Percentiles rank a stretch among this genome's conserved stretches.
phyloP scores from a whole-genome alignment of 2,888 invertebrate species.

The Danaus chrysippus region DNA sequence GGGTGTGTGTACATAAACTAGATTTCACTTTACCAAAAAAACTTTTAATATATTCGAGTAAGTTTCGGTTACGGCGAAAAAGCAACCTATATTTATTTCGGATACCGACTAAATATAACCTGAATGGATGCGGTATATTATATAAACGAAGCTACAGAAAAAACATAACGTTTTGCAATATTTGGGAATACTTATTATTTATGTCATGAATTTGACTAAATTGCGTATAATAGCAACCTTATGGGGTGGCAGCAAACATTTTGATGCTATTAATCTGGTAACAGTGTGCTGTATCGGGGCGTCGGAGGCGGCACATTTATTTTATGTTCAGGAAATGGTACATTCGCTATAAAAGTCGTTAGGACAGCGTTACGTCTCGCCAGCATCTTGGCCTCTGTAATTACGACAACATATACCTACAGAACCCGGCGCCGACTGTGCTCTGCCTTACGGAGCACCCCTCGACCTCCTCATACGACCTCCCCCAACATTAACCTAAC shows the following conservation, averaged over 20 bases:
- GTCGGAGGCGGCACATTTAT: slow-evolving; percentile 76
- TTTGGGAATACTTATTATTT: slow-evolving; percentile 48
- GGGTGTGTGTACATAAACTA: no score
- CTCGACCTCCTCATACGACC: slow-evolving; percentile 38
- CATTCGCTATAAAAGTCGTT: slow-evolving; percentile 79
- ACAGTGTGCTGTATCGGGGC: slow-evolving; percentile 65
- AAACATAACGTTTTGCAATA: slow-evolving; percentile 6
- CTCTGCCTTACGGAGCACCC: slow-evolving; percentile 37
- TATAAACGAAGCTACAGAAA: no score
- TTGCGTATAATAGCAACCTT: slow-evolving; percentile 56
- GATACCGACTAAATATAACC: no score
- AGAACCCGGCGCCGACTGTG: slow-evolving; percentile 55
- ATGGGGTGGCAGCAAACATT: slow-evolving; percentile 69
- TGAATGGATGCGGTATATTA: no score
- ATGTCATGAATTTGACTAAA: slow-evolving; percentile 55
- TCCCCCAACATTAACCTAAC: slow-evolving; percentile 59
- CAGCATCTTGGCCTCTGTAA: slow-evolving; percentile 76
- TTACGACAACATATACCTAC: slow-evolving; percentile 62
- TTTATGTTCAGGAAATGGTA: slow-evolving; percentile 78
- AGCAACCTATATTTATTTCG: no score
- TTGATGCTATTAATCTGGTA: slow-evolving; percentile 73
- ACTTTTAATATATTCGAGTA: no score
- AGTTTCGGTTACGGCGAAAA: no score
- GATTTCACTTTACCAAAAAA: no score
- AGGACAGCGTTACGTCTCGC: slow-evolving; percentile 77